A percentile compares a stretch with the other conserved stretches of the same genome.
Evolutionary conservation across 2,797 vertebrate species (phyloP).

Genomic region (Alauda arvensis): DNA sequence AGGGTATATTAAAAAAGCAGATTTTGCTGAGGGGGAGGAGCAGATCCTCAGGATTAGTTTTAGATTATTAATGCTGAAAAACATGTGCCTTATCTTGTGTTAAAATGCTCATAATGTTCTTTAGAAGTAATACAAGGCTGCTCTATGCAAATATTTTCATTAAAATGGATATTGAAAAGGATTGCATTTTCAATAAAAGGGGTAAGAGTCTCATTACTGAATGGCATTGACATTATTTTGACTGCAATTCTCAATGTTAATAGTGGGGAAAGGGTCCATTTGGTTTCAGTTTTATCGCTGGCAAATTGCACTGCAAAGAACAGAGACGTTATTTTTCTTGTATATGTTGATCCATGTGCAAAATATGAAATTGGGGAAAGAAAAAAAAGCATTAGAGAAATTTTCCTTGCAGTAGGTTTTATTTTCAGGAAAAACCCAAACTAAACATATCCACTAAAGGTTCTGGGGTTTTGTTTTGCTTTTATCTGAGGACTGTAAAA

Average conservation of each 20-base stretch:
- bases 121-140: conserved; percentile 55
- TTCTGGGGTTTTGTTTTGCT: conserved; percentile 13
- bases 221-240: conserved; percentile 40
- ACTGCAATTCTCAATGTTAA: background rate
- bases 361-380: conserved; percentile 20
- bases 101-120: conserved; percentile 59
- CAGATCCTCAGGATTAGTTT: conserved; percentile 56
- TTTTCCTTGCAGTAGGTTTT: conserved; percentile 43
- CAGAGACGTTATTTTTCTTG: conserved; percentile 17
- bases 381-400: conserved; percentile 16
- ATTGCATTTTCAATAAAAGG: conserved; percentile 39
- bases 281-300: conserved; percentile 20
- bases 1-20: conserved; percentile 61
- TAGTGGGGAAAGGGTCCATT: background rate
- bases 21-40: conserved; percentile 43
- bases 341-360: conserved; percentile 4
- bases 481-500: conserved; percentile 64
- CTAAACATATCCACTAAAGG: background rate
- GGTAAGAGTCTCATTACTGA: conserved; percentile 9
- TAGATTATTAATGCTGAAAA: conserved; percentile 64
- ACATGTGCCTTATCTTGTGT: conserved; percentile 79
- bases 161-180: conserved; percentile 36
- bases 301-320: conserved; percentile 44
- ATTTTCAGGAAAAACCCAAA: conserved; percentile 29
- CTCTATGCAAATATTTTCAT: conserved; percentile 68